Evolutionary conservation across 2,888 invertebrate species (phyloP), one percentile per base, ranked within the genome.

Genomic region (Magallana nippona): DNA sequence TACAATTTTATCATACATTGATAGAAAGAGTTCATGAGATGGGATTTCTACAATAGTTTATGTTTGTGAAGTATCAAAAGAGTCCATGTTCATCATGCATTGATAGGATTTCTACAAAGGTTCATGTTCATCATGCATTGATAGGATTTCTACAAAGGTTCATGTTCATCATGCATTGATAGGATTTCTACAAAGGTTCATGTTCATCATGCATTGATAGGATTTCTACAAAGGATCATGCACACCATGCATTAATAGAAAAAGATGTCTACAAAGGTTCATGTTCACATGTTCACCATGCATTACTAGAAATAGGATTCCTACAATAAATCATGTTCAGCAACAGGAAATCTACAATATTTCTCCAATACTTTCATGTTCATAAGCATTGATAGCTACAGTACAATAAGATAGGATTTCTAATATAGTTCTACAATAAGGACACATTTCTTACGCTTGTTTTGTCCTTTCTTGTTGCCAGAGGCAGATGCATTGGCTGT

Each of bases 401-500:
- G n/a, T 60, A 60, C n/a, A 60, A 17, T n/a, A 60, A 60, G 17
- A n/a, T 60, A n/a, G 60, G 60, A 60, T 11, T 60, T 44, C 44
- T 44, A 44, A 44, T 44, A 32, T 5, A 44, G 44, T 44, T 44
- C 44, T 44, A 44, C 44, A 44, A 44, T 44, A 44, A 19, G 60
- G 60, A 60, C 10, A n/a, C 19, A 27, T 22, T 13, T 10, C 78
- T 78, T 78, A 78, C 78, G 2, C 44, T 78, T 78, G n/a, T n/a
- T 44, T 13, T 78, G 55, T 55, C 78, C 78, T 78, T 78, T 78
- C 56, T 78, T 78, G 78, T 56, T 78, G 19, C 62, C n/a, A 62
- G n/a, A 19, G 19, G 62, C 62, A 78, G 56, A 19, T 78, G 78
- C 55, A 55, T 55, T 78, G 19, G 22, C 56, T 56, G 78, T 78